Evolutionary conservation across 2,113 vertebrate genomes (phyloP), one percentile per base, ranked within the genome.

Genomic region (Rallus limicola): DNA sequence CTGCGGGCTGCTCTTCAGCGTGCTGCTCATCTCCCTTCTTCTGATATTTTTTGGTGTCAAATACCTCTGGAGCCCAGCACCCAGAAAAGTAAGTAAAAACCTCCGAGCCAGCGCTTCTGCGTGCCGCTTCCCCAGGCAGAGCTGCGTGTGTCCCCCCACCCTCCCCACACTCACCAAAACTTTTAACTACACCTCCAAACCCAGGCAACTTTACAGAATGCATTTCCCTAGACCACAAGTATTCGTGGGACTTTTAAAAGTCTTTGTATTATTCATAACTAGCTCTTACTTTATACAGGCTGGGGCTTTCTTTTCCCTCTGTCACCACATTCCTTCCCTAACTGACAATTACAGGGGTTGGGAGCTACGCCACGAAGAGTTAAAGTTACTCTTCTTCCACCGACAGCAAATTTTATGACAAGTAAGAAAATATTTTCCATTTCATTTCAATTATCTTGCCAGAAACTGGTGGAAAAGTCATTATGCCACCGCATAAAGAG

Each of bases 1-100:
- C 95, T 98, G 97, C 44, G 98, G 97, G 40, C 70, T 98, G 89
- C 90, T 98, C 50, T n/a, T 97, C 53, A 79, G 97, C 33, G 48
- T 93, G 42, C 94, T 98, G 63, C 81, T 97, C 40, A 21, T 98
- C 36, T 96, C 95, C 60, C 93, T 98, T 29, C 92, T 98, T 50
- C 91, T 98, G 88, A 81, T 98, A 9, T 95, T 98, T 91, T 96
- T 97, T 48, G 97, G 97, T 38, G 91, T 97, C 85, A 98, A 97
- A 48, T 96, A 98, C 77, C 97, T 98, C 82, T 97, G 97, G 98
- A 97, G 75, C 5, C 96, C 97, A 50, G 53, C 95, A 40, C 94
- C 98, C 42, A 97, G 98, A 94, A 98, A 98, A 97, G 98, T 98
- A 97, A 98, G 98, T 97, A 92, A 85, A 93, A 91, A 91, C 16